Evolutionary conservation across 2,888 invertebrate genomes (phyloP), one percentile per base, ranked within the genome.

Genomic region (Atherix ibis): DNA sequence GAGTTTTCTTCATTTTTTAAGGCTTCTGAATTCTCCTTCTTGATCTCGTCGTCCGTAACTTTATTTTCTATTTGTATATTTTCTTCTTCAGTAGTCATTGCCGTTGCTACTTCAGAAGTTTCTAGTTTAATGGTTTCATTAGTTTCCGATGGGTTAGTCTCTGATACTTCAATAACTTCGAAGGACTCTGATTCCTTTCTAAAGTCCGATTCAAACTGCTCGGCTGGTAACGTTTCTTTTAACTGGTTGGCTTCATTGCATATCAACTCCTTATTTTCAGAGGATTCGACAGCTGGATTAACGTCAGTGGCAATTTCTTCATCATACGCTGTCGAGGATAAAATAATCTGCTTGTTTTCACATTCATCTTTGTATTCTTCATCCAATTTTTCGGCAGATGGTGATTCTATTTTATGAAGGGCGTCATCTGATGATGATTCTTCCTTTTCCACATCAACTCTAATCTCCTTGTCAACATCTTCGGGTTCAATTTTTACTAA

Each of bases 401-500:
- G 37, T 25, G 22, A 16, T 10, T 32, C 35, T 5, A 27, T 34
- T 13, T 30, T 31, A 31, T 26, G 27, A 4, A 19, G 18, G 6
- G 25, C 12, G 19, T 37, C 35, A 30, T 27, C 35, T 14, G 36
- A 40, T 8, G 13, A 29, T 33, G 54, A 53, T 41, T 57, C 59
- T 38, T 56, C 58, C 3, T 55, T 53, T 33, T 58, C 60, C 18
- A 58, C 58, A 45, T 57, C 58, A 30, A 58, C 48, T 42, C 54
- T 60, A 1, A 58, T 56, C 40, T 59, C 58, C 2, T 50, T 49
- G 18, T 51, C 51, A 2, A 52, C 49, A 34, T 62, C 63, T 42
- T 61, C 58, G 1, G 58, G 56, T 27, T 62, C 59, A 25, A 58
- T 55, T 39, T 56, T 56, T 0, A 58, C 58, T 31, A 55, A 39